phyloP scores from a whole-genome alignment of 2,797 vertebrate species.

The Rhinatrema bivittatum region DNA sequence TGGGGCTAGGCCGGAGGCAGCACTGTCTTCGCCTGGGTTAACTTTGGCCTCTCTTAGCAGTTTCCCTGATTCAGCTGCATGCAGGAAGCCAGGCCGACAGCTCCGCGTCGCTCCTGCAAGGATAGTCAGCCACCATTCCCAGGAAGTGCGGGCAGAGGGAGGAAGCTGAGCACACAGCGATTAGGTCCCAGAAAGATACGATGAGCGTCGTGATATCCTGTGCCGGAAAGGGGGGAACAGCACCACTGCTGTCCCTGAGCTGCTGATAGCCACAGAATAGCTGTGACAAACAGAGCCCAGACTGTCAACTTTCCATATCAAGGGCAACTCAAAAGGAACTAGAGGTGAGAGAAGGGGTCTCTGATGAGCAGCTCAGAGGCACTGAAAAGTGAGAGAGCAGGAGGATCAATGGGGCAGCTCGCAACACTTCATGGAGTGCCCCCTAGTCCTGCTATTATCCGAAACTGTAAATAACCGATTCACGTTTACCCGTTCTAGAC shows the following conservation, averaged over 20 bases:
- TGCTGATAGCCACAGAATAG: conserved; percentile 46
- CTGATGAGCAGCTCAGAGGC: not conserved
- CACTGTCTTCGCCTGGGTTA: no score
- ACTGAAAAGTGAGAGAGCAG: no score
- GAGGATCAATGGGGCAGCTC: not conserved
- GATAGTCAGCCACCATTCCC: conserved; percentile 10
- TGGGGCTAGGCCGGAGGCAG: no score
- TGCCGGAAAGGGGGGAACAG: conserved; percentile 35
- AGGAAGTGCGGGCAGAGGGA: conserved; percentile 38
- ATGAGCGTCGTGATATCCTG: conserved; percentile 36
- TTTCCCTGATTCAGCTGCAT: not conserved
- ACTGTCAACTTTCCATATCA: conserved; percentile 32
- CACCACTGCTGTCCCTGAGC: conserved; percentile 36
- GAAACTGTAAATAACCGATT: no score
- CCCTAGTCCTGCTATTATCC: no score
- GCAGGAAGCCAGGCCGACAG: conserved; percentile 4
- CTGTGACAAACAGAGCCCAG: conserved; percentile 50
- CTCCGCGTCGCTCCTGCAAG: conserved; percentile 2
- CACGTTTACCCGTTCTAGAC: no score
- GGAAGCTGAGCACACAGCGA: conserved; percentile 34
- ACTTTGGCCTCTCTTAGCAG: no score
- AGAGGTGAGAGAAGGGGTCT: not conserved
- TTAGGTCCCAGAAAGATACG: conserved; percentile 44
- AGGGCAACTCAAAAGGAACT: not conserved
- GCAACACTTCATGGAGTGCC: no score